Evolutionary conservation across 1,140 invertebrate genomes (phyloP), one percentile per base, ranked within the genome.

Genomic region (Drosophila orena): DNA sequence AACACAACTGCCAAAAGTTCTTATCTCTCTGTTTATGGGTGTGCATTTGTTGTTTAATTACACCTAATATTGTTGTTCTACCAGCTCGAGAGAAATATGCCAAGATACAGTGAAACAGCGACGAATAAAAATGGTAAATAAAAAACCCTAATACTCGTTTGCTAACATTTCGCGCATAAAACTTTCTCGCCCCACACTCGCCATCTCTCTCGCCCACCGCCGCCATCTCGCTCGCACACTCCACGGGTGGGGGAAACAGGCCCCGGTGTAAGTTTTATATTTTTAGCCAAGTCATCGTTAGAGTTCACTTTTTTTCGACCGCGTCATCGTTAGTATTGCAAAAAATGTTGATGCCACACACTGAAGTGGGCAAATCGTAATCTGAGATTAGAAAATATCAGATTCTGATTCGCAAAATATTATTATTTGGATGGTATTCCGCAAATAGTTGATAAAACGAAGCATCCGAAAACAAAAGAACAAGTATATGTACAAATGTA

Each of bases 241-340:
- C 20, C 10, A 37, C 44, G 44, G 69, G 47, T 64, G 30, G 5
- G 34, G 50, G 38, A 65, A 77, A 77, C 50, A 76, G 74, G 71
- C 73, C 61, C 72, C 61, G 79, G 47, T 73, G 58, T 76, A 64
- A 50, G 65, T 60, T 60, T 54, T 34, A 40, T 62, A 27, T 30
- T 86, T 85, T 88, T 27, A 83, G 83, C 71, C 61, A n/a, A 37
- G 84, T 88, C 83, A 88, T 83, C 83, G 79, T 88, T 76, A 88
- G 83, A 72, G 76, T 66, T 83, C 66, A 79, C 24, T 72, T 81
- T 86, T 86, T 56, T 74, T 69, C 37, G 54, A 79, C 70, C 30
- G 15, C 50, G 75, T 88, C 83, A 77, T 77, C 79, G 84, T 89
- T 79, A 83, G 83, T 60, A 83, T 72, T 40, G 79, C 58, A 65